Evolutionary conservation across 2,797 vertebrate genomes (phyloP).

Genomic region (Eospalax fontanierii): DNA sequence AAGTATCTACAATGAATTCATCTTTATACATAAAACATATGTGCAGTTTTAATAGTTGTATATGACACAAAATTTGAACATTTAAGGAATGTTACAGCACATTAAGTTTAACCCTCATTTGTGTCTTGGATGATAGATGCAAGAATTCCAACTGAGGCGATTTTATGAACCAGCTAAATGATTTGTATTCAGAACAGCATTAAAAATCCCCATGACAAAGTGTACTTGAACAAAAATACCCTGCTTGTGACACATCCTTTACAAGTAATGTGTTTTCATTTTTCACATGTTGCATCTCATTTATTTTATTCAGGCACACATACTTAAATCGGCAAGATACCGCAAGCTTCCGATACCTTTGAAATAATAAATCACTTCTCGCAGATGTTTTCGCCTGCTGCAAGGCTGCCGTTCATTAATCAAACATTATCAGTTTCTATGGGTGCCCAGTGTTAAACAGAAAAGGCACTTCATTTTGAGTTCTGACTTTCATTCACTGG

Average conservation of each 20-base stretch:
- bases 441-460: slow-evolving; percentile 88
- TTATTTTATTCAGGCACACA: slow-evolving; percentile 93
- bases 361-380: slow-evolving; percentile 95
- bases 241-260: slow-evolving; percentile 91
- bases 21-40: slow-evolving; percentile 82
- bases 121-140: slow-evolving; percentile 90
- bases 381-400: slow-evolving; percentile 91
- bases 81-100: slow-evolving; percentile 89
- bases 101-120: slow-evolving; percentile 91
- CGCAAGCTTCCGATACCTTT: slow-evolving; percentile 90
- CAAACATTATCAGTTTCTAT: slow-evolving; percentile 93
- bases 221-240: slow-evolving; percentile 91
- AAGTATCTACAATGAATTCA: slow-evolving; percentile 72
- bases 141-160: slow-evolving; percentile 90
- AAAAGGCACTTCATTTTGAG: slow-evolving; percentile 89
- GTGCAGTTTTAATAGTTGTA: slow-evolving; percentile 80
- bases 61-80: slow-evolving; percentile 86
- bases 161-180: slow-evolving; percentile 91
- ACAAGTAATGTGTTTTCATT: slow-evolving; percentile 93
- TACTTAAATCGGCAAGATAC: slow-evolving; percentile 91
- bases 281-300: slow-evolving; percentile 94
- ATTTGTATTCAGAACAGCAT: slow-evolving; percentile 92
- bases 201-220: slow-evolving; percentile 92
- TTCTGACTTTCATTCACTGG: slow-evolving; percentile 90
- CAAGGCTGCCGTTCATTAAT: slow-evolving; percentile 93